Conservation (phyloP, 2,888 invertebrate species). For the Drosophila mettleri region DNA sequence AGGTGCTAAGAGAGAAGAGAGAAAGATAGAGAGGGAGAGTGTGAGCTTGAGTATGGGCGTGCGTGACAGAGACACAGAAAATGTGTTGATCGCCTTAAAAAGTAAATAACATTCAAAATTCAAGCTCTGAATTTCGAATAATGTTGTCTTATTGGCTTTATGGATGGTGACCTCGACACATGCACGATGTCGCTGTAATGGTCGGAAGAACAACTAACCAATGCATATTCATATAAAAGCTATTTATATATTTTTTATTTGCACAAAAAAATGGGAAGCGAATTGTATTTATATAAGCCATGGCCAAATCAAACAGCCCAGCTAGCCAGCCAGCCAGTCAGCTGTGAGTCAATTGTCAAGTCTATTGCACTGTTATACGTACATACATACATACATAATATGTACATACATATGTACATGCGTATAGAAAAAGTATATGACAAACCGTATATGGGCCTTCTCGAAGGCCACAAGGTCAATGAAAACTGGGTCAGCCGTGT, state of each 20-base stretch:
- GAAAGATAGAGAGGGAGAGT: conserved; percentile 4
- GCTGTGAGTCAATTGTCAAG: conserved; percentile 13
- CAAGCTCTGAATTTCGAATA: conserved; percentile 19
- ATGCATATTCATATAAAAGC: conserved; percentile 1
- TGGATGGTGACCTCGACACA: conserved; percentile 43
- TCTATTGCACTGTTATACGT: conserved; percentile 27
- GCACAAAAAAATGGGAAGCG: conserved; percentile 7
- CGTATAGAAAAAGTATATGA: conserved; percentile 7
- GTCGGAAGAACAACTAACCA: conserved; percentile 25
- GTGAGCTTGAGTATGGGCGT: background rate
- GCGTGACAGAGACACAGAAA: conserved; percentile 2
- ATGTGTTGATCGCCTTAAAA: conserved; percentile 37
- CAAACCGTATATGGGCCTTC: conserved; percentile 32
- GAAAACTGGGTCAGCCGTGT: conserved; percentile 72
- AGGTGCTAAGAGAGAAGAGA: conserved; percentile 1
- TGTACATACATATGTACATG: background rate
- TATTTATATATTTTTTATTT: conserved; percentile 18
- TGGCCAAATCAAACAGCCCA: conserved; percentile 50
- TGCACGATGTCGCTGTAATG: too few relatives aligned
- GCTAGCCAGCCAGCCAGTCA: conserved; percentile 1
- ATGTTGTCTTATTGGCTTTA: conserved; percentile 13
- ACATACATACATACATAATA: background rate
- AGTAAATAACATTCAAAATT: conserved; percentile 64
- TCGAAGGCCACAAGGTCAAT: conserved; percentile 74
- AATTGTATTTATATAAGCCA: conserved; percentile 71